A percentile compares a stretch with the other conserved stretches of the same genome.
Conservation (phyloP, 1,140 invertebrate genomes). For the Odontomachus brunneus region DNA sequence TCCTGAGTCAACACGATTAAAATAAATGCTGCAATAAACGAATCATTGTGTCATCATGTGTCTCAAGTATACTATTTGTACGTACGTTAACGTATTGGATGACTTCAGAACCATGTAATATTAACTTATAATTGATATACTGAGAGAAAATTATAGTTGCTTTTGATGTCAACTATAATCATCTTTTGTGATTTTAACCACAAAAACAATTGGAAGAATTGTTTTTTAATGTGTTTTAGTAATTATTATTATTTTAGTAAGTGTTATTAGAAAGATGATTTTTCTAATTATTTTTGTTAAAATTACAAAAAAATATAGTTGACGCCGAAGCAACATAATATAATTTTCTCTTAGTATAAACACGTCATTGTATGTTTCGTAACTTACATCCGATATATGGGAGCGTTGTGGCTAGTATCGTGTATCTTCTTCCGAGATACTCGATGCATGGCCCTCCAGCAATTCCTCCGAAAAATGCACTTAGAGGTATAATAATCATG, state of each 20-base stretch:
- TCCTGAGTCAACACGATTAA: constrained; percentile 90
- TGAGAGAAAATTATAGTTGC: no score
- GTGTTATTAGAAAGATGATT: no score
- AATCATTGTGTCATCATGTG: no score
- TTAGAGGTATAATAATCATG: constrained; percentile 95
- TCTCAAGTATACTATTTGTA: background rate
- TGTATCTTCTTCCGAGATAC: constrained; percentile 92
- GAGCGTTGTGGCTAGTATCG: constrained; percentile 91
- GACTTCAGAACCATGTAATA: background rate
- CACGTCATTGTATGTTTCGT: background rate
- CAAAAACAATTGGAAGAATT: no score
- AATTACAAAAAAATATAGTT: no score
- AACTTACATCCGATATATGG: constrained; percentile 91
- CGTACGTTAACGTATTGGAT: background rate
- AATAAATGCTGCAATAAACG: constrained; percentile 88
- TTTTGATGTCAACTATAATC: no score
- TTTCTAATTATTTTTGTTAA: no score
- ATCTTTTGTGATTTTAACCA: no score
- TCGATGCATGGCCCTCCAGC: constrained; percentile 94
- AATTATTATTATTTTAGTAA: no score
- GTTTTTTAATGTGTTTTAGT: no score
- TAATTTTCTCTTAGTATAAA: no score
- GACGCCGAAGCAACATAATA: no score
- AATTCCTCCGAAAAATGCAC: constrained; percentile 93
- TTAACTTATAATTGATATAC: background rate